Evolutionary conservation across 2,797 vertebrate species (phyloP), one percentile per base, ranked within the genome.

Genomic region (Anas georgica): DNA sequence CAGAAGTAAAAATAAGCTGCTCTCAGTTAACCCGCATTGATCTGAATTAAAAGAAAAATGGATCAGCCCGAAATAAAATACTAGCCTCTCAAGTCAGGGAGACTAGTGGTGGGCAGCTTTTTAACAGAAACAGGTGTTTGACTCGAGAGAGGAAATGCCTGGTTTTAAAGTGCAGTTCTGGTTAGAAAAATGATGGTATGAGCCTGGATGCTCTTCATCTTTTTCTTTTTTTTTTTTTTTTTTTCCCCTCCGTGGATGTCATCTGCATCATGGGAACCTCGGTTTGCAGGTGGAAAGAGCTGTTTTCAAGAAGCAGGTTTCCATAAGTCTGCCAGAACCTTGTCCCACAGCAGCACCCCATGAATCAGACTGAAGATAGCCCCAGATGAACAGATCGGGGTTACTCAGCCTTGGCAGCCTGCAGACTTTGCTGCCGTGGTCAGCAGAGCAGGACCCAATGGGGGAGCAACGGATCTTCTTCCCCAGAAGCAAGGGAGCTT

Each of bases 21-120:
- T 97, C 97, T 96, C 96, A 92, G 96, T 97, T 97, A 97, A 97
- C 95, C 93, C 1, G 29, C 96, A 97, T 97, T 96, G 97, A 97
- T 96, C 97, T 96, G 96, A 97, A 97, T 97, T 95, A 97, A 97
- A 97, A 97, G 94, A 94, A 93, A 93, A 91, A 94, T 95, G 83
- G 92, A 95, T 88, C 87, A 86, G 85, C 17, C 77, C 78, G 66
- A 83, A 91, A 93, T 94, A 88, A 88, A 94, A 95, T 64, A 73
- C 68, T 56, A 26, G 2, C 17, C 50, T 93, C 74, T 82, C 91
- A 43, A 77, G 88, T 18, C 48, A 3, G 91, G 25, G 85, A 76
- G 85, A 56, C 48, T 12, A 23, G 80, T 7, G 70, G 85, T 64
- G 86, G 95, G 81, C 46, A 81, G 92, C 11, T 94, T 78, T 77